phyloP scores from a whole-genome alignment of 2,888 invertebrate species.

The Ferdinandea cuprea region DNA sequence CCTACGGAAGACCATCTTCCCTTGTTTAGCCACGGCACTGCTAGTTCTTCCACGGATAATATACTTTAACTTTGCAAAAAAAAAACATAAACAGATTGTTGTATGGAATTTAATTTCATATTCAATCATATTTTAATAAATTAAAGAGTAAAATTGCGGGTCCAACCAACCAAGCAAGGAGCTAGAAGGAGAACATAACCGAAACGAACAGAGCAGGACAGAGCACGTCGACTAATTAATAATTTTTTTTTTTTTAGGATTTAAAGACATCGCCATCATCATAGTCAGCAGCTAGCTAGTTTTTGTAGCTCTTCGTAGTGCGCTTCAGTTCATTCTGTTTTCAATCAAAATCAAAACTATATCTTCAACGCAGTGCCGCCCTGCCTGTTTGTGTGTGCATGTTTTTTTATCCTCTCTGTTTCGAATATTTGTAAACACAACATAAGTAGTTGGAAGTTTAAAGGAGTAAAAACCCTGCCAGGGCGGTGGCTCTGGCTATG shows the following conservation, averaged over 20 bases:
- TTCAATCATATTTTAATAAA: constrained; percentile 65
- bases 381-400: background rate
- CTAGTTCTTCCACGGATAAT: constrained; percentile 1
- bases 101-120: constrained; percentile 48
- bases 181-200: background rate
- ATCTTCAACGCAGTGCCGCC: background rate
- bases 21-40: background rate
- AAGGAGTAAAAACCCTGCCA: background rate
- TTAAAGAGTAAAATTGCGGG: constrained; percentile 31
- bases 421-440: constrained; percentile 47
- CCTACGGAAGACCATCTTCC: background rate
- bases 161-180: constrained; percentile 1
- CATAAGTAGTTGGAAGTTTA: constrained; percentile 20
- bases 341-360: constrained; percentile 23
- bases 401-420: constrained; percentile 28
- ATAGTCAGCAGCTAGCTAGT: background rate
- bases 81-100: constrained; percentile 55
- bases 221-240: constrained; percentile 29
- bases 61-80: constrained; percentile 38
- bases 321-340: background rate
- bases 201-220: background rate
- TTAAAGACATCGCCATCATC: constrained; percentile 29
- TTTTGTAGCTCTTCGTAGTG: background rate
- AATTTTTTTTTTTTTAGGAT: constrained; percentile 36
- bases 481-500: background rate